phyloP scores from a whole-genome alignment of 1,140 invertebrate genomes.

The fruit fly (Drosophila melanogaster) region Release_6_plus_ISO1_MT NT_033779.5:8051001-8051500 shows the following conservation, averaged over 20 bases:
- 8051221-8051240: slow-evolving; percentile 95
- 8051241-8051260: slow-evolving; percentile 94
- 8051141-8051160: slow-evolving; percentile 97
- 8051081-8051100: slow-evolving; percentile 97
- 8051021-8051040: slow-evolving; percentile 93
- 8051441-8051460: slow-evolving; percentile 92
- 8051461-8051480: slow-evolving; percentile 97
- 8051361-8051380: slow-evolving; percentile 94
- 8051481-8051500: slow-evolving; percentile 95
- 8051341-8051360: slow-evolving; percentile 91
- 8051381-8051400: slow-evolving; percentile 92
- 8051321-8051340: slow-evolving; percentile 88
- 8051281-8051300: slow-evolving; percentile 86
- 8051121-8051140: slow-evolving; percentile 91
- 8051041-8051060: slow-evolving; percentile 97
- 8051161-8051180: slow-evolving; percentile 94
- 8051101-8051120: slow-evolving; percentile 95
- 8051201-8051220: slow-evolving; percentile 93
- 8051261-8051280: slow-evolving; percentile 90
- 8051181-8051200: slow-evolving; percentile 94
- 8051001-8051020: slow-evolving; percentile 95
- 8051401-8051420: slow-evolving; percentile 95
- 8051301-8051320: slow-evolving; percentile 85
- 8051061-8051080: slow-evolving; percentile 95
- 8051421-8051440: slow-evolving; percentile 90